These are phyloP conservation scores for Aphaenogaster floridana DNA, from an alignment of 1,140 invertebrate species.

Conservation along the genomic window DNA sequence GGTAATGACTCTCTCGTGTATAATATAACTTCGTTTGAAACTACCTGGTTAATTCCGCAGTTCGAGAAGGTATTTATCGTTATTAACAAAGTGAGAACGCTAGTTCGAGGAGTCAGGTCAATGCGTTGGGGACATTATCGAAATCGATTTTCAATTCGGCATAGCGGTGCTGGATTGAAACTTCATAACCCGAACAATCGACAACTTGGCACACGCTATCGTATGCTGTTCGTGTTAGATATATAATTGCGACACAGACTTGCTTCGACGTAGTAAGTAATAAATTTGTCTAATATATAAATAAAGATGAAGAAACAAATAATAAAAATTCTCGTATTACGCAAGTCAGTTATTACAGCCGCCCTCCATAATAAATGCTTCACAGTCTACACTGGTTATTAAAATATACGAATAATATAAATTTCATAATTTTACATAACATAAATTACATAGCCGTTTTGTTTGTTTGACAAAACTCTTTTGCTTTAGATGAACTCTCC, in stretches of 20 bases:
- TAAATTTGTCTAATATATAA: background rate
- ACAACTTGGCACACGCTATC: conserved; percentile 20
- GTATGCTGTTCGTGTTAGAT: conserved; percentile 13
- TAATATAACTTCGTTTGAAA: conserved; percentile 38
- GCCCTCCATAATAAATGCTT: background rate
- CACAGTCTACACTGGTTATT: background rate
- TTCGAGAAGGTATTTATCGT: conserved; percentile 36
- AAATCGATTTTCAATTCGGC: conserved; percentile 35
- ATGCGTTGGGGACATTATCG: conserved; percentile 29
- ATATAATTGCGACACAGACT: conserved; percentile 11
- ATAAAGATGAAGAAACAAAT: conserved; percentile 15
- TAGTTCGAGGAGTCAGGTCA: conserved; percentile 8
- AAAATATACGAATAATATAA: background rate
- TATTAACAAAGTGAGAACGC: conserved; percentile 54
- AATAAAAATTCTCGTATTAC: background rate
- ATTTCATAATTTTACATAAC: background rate
- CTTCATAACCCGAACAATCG: conserved; percentile 44
- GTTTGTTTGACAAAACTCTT: background rate
- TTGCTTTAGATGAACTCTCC: background rate
- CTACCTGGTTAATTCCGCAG: conserved; percentile 12
- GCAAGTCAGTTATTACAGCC: background rate
- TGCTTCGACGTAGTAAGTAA: background rate
- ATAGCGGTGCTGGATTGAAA: conserved; percentile 16
- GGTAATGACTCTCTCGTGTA: conserved; percentile 58
- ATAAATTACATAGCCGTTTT: background rate